phyloP scores from a whole-genome alignment of 2,113 vertebrate species.

The Sturnira hondurensis region DNA sequence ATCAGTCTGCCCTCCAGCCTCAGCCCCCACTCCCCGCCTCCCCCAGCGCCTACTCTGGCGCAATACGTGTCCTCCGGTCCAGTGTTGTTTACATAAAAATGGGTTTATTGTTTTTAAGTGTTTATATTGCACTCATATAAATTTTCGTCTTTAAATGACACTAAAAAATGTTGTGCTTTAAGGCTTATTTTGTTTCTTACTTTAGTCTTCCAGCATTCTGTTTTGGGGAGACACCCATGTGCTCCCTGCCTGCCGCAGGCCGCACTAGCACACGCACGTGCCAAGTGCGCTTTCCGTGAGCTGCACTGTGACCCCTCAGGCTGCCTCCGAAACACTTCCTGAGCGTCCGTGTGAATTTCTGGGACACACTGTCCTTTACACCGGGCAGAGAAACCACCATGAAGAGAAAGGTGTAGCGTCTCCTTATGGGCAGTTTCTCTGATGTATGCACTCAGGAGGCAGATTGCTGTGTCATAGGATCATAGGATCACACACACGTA shows the following conservation, averaged over 20 bases:
- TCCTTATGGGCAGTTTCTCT: background rate
- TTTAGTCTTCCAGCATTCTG: background rate
- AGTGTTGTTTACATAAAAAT: background rate
- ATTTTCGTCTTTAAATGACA: background rate
- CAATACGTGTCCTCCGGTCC: background rate
- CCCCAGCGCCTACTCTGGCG: background rate
- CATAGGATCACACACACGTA: background rate
- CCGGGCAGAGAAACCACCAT: background rate
- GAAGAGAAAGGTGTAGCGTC: background rate
- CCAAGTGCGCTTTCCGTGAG: background rate
- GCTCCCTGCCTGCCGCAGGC: background rate
- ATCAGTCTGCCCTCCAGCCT: background rate
- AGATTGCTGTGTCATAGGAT: background rate
- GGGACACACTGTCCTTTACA: background rate
- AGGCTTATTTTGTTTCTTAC: background rate
- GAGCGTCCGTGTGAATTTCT: background rate
- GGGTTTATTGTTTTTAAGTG: no score
- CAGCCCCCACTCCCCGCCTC: background rate
- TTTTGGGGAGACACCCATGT: background rate
- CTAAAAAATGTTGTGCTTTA: background rate
- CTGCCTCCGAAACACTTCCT: background rate
- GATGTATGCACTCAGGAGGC: background rate
- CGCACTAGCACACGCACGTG: background rate
- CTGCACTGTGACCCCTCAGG: background rate
- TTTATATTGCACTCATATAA: no score